phyloP scores from a whole-genome alignment of 2,113 vertebrate species.

The Myiopsitta monachus region DNA sequence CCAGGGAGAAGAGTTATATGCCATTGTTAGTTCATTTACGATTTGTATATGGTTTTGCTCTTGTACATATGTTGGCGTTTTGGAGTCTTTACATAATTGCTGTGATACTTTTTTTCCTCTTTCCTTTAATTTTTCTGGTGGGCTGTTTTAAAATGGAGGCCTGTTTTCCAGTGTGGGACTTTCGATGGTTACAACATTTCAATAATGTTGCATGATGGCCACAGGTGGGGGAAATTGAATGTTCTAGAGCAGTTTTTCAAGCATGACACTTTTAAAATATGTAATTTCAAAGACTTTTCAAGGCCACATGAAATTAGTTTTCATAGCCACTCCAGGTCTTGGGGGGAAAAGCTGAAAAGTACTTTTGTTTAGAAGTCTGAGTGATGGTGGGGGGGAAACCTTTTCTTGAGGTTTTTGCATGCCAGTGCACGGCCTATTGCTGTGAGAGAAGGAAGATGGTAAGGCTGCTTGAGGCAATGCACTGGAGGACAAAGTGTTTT shows the following conservation, averaged over 20 bases:
- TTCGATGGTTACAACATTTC: conserved; percentile 63
- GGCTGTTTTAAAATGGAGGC: conserved; percentile 77
- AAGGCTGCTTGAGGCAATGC: conserved; percentile 71
- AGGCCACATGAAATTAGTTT: conserved; percentile 71
- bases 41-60: conserved; percentile 70
- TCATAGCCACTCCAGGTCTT: conserved; percentile 76
- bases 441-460: conserved; percentile 64
- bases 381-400: conserved; percentile 76
- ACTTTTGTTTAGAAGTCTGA: conserved; percentile 82
- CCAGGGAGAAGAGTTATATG: conserved; percentile 60
- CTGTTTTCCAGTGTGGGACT: conserved; percentile 67
- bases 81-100: conserved; percentile 75
- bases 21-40: conserved; percentile 63
- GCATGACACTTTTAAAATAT: conserved; percentile 73
- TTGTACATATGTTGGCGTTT: conserved; percentile 78
- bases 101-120: conserved; percentile 60
- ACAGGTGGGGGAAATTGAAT: conserved; percentile 67
- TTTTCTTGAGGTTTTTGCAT: conserved; percentile 80
- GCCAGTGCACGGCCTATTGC: conserved; percentile 74
- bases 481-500: conserved; percentile 77
- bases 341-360: conserved; percentile 74
- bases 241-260: conserved; percentile 72
- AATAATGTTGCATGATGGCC: conserved; percentile 59
- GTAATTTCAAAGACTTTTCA: conserved; percentile 71
- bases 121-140: conserved; percentile 59